phyloP scores from a whole-genome alignment of 2,113 vertebrate species.

The Pygoscelis antarcticus region DNA sequence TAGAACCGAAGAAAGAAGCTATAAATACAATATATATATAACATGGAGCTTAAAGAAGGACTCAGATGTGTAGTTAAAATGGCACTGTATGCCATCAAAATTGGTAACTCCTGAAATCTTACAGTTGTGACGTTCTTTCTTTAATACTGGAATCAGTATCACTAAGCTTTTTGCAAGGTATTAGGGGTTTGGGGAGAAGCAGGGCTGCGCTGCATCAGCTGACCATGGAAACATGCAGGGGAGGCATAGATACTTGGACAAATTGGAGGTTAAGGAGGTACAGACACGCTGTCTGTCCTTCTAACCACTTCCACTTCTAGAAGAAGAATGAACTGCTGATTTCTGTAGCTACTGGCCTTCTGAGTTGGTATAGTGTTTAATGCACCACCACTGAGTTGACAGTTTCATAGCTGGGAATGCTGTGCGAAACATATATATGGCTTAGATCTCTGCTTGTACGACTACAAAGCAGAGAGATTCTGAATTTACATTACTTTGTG shows the following conservation, averaged over 20 bases:
- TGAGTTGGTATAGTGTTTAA: not conserved
- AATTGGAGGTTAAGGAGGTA: not conserved
- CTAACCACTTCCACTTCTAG: not conserved
- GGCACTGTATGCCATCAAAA: not conserved
- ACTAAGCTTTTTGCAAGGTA: not conserved
- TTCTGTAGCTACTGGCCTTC: not conserved
- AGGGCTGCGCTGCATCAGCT: not conserved
- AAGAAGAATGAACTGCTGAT: not conserved
- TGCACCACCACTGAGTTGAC: not conserved
- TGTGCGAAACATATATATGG: not conserved
- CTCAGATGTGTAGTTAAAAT: not conserved
- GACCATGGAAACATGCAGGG: not conserved
- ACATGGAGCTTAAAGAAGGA: not conserved
- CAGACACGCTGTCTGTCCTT: not conserved
- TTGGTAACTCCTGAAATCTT: not conserved
- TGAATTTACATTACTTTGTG: not conserved
- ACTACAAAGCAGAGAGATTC: fast-evolving
- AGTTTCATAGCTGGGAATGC: not conserved
- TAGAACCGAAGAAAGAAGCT: not conserved
- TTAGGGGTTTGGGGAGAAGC: not conserved
- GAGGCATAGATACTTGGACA: not conserved
- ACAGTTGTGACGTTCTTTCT: not conserved
- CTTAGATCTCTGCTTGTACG: not conserved
- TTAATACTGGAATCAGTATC: not conserved
- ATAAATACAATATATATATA: not conserved